phyloP scores from a whole-genome alignment of 2,888 invertebrate species.

The Achlya flavicornis region DNA sequence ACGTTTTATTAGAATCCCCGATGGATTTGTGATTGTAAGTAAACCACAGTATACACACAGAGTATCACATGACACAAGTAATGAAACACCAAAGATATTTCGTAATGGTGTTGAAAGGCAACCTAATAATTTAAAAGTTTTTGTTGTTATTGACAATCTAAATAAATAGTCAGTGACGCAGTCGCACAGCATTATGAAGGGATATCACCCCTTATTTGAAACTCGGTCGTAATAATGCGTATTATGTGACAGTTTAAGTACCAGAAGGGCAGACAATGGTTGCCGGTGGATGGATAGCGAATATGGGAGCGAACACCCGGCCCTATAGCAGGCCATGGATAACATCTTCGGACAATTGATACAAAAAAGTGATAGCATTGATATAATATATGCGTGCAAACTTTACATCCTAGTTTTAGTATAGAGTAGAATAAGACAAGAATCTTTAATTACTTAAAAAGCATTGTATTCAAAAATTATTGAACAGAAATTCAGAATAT shows the following conservation, averaged over 20 bases:
- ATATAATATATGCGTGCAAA: neutral
- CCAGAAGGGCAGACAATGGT: slow-evolving; percentile 50
- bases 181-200: slow-evolving; percentile 48
- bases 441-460: neutral
- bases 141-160: slow-evolving; percentile 30
- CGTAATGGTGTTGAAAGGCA: neutral
- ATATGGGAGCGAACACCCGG: slow-evolving; percentile 42
- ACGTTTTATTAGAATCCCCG: neutral
- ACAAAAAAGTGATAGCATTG: neutral
- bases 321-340: slow-evolving; percentile 10
- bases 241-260: slow-evolving; percentile 59
- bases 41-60: neutral
- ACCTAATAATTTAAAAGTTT: neutral
- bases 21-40: neutral
- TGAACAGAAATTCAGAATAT: neutral
- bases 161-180: slow-evolving; percentile 41
- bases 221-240: slow-evolving; percentile 57
- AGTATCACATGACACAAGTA: neutral
- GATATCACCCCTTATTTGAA: slow-evolving; percentile 55
- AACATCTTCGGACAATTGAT: slow-evolving; percentile 2
- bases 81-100: too few relatives aligned
- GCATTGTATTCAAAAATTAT: too few relatives aligned
- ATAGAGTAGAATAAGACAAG: neutral
- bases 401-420: neutral
- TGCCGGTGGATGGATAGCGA: slow-evolving; percentile 38